Conservation (phyloP, 2,888 invertebrate species). For the Heterodera filipjevi region DNA sequence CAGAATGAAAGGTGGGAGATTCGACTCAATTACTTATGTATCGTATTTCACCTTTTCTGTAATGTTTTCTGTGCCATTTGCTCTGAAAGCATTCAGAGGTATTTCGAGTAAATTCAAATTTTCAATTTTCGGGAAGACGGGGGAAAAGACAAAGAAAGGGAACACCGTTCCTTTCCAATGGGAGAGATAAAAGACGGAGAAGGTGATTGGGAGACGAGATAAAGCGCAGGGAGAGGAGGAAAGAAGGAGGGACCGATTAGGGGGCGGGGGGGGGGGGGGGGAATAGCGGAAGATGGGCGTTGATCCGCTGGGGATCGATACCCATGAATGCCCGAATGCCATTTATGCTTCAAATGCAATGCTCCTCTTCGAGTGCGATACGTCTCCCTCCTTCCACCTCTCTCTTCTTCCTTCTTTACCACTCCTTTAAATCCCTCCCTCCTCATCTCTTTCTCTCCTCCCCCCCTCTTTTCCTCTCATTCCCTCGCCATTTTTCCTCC, state of each 20-base stretch:
- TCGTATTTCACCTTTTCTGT: neutral
- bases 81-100: slow-evolving; percentile 44
- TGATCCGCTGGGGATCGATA: neutral
- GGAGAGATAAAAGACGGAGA: neutral
- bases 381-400: too few species aligned
- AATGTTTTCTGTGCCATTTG: neutral
- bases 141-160: neutral
- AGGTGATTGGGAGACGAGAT: neutral
- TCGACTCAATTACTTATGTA: slow-evolving; percentile 4
- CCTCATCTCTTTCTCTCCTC: neutral
- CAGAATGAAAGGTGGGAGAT: too few species aligned
- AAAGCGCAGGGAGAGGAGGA: too few species aligned
- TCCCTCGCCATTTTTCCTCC: slow-evolving; percentile 7
- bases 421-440: neutral
- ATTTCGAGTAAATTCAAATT: slow-evolving; percentile 42
- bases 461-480: neutral
- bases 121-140: slow-evolving; percentile 15
- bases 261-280: neutral
- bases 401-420: neutral
- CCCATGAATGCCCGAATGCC: neutral
- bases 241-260: neutral
- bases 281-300: neutral
- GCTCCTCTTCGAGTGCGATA: neutral
- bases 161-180: neutral
- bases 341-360: neutral